Evolutionary conservation across 2,888 invertebrate species (phyloP).

Genomic region (Cheiracanthium punctorium): DNA sequence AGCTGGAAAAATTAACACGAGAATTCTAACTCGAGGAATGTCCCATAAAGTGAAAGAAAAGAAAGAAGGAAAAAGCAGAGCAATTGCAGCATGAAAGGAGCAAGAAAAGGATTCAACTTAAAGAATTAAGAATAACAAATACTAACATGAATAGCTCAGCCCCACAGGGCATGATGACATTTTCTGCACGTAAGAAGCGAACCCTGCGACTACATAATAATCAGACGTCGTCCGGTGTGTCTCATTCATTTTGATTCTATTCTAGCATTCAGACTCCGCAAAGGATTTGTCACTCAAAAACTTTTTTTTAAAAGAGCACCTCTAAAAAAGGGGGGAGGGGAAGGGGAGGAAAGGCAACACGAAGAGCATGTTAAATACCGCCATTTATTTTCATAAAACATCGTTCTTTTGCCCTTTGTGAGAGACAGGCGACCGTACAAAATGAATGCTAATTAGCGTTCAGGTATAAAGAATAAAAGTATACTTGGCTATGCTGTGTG

Average conservation of each 20-base stretch:
- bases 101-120: too few species aligned
- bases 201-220: background rate
- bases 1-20: too few species aligned
- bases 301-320: too few species aligned
- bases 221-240: background rate
- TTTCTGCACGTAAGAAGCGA: background rate
- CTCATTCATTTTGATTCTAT: background rate
- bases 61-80: too few species aligned
- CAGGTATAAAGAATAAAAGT: too few species aligned
- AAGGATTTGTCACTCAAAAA: conserved; percentile 59
- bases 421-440: conserved; percentile 21
- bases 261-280: background rate
- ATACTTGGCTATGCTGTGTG: too few species aligned
- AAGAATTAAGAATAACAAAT: too few species aligned
- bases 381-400: conserved; percentile 65
- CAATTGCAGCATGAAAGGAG: too few species aligned
- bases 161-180: background rate
- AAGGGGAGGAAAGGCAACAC: background rate
- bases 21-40: too few species aligned
- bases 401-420: conserved; percentile 48
- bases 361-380: conserved; percentile 60
- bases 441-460: conserved; percentile 55
- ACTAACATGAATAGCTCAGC: too few species aligned
- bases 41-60: too few species aligned
- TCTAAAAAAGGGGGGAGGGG: too few species aligned